Conservation (phyloP, 2,888 invertebrate species). For the Drosophila setosimentum region DNA sequence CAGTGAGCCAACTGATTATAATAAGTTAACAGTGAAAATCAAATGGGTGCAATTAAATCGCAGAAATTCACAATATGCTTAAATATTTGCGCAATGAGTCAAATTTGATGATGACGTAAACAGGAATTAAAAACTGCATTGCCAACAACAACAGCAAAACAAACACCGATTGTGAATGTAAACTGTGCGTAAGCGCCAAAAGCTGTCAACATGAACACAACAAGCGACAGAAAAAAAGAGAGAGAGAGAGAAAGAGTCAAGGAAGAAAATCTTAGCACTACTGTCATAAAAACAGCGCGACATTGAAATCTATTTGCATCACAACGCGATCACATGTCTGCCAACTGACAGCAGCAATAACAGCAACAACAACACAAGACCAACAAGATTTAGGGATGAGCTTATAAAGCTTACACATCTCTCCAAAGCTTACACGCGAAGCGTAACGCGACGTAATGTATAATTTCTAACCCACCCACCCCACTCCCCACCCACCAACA, state of each 20-base stretch:
- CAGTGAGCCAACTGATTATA: constrained; percentile 52
- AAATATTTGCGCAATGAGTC: constrained; percentile 66
- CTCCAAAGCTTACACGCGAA: constrained; percentile 14
- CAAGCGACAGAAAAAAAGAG: neutral
- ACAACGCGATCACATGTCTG: constrained; percentile 54
- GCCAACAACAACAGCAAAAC: constrained; percentile 19
- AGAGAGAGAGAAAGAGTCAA: constrained; percentile 11
- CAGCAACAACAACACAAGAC: neutral
- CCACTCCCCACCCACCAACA: neutral
- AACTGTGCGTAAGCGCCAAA: constrained; percentile 43
- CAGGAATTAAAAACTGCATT: constrained; percentile 59
- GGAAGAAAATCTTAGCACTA: constrained; percentile 26
- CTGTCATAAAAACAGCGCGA: constrained; percentile 46
- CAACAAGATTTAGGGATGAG: constrained; percentile 26
- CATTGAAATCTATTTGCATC: constrained; percentile 65
- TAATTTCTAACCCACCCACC: constrained; percentile 17
- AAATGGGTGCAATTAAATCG: constrained; percentile 59
- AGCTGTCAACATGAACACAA: constrained; percentile 41
- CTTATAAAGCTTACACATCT: constrained; percentile 18
- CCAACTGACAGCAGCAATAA: constrained; percentile 29
- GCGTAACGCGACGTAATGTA: constrained; percentile 9
- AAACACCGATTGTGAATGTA: constrained; percentile 1
- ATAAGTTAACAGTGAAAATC: constrained; percentile 41
- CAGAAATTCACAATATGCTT: constrained; percentile 40
- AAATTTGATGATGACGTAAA: constrained; percentile 47